Evolutionary conservation across 2,888 invertebrate genomes (phyloP).

Genomic region (Palloptera scutellata): DNA sequence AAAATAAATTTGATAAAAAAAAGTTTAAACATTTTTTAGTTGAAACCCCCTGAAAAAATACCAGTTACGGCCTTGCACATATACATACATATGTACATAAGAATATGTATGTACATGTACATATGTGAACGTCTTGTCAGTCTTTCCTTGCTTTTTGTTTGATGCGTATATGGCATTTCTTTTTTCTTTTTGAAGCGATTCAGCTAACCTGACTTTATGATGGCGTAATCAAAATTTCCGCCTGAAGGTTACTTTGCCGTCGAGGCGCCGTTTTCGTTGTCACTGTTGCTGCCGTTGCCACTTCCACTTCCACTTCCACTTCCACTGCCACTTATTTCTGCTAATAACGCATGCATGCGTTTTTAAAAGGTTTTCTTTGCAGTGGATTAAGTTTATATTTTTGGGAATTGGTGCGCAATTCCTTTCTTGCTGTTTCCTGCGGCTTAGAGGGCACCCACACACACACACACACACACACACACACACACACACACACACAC

Average conservation of each 20-base stretch:
- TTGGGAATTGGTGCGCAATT: neutral
- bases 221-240: conserved; percentile 18
- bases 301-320: neutral
- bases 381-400: conserved; percentile 1
- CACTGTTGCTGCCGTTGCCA: neutral
- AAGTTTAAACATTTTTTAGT: no score
- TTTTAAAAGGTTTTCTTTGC: neutral
- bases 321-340: neutral
- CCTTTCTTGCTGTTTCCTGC: neutral
- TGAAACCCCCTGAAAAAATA: no score
- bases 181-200: neutral
- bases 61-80: conserved; percentile 10
- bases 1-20: no score
- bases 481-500: neutral
- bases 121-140: neutral
- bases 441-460: neutral
- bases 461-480: neutral
- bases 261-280: neutral
- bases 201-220: neutral
- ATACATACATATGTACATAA: neutral
- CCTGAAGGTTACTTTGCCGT: conserved; percentile 2
- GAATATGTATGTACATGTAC: neutral
- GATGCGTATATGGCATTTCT: neutral
- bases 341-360: conserved; percentile 20
- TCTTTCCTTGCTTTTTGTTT: neutral